A percentile compares a stretch with the other conserved stretches of the same genome.
These are phyloP conservation scores for mouse (Mus musculus) DNA, from an alignment of 2,113 vertebrate species.

Conservation along the genomic window GRCm39 chr8:125917501-125918000, in stretches of 20 bases:
- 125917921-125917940: neutral
- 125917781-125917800: neutral
- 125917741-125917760: neutral
- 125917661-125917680: neutral
- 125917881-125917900: neutral
- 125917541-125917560: neutral
- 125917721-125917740: neutral
- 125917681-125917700: neutral
- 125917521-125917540: neutral
- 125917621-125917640: neutral
- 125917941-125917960: conserved; percentile 39
- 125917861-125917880: neutral
- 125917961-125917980: conserved; percentile 28
- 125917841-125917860: neutral
- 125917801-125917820: neutral
- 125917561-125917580: neutral
- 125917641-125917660: too few relatives aligned
- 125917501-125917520: neutral
- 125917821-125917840: too few relatives aligned
- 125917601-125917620: neutral
- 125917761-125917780: too few relatives aligned
- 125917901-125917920: neutral
- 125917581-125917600: neutral
- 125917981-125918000: conserved; percentile 62
- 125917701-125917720: neutral